These are phyloP conservation scores for Epicampocera succincta DNA, from an alignment of 2,888 invertebrate genomes.

Conservation along the genomic window DNA sequence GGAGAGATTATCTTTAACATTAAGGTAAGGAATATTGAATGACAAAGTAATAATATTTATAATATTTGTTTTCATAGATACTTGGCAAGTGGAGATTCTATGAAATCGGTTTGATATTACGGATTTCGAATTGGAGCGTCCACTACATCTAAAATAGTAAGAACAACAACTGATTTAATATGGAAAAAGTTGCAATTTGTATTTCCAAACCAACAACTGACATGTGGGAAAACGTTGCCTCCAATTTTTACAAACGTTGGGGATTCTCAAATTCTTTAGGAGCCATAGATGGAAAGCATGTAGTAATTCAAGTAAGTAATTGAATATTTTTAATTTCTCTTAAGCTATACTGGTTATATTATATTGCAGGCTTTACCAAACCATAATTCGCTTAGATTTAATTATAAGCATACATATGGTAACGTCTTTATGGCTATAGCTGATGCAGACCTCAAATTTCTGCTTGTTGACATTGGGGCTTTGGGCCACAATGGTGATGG, in stretches of 20 bases:
- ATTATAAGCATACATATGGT: too few species aligned
- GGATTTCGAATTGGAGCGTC: constrained; percentile 6
- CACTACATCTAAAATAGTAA: not conserved
- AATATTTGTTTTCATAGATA: not conserved
- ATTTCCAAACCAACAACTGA: constrained; percentile 5
- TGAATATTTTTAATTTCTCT: not conserved
- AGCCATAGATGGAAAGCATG: too few species aligned
- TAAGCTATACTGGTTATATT: not conserved
- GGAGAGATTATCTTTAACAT: too few species aligned
- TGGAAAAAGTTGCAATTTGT: constrained; percentile 10
- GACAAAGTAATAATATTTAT: not conserved
- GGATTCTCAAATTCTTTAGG: too few species aligned
- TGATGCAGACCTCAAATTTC: constrained; percentile 4
- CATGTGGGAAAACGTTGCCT: constrained; percentile 4
- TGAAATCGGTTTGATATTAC: constrained; percentile 4
- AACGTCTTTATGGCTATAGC: not conserved
- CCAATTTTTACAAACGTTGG: not conserved
- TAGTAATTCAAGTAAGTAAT: too few species aligned
- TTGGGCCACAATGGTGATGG: not conserved
- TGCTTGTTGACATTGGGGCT: constrained; percentile 1
- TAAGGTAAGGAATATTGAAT: too few species aligned
- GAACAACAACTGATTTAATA: constrained; percentile 8
- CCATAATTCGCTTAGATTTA: too few species aligned
- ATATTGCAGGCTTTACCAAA: too few species aligned
- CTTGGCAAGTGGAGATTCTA: not conserved